Base-by-base conservation (phyloP, 2,888 invertebrate species). In the Tiphia femorata region DNA sequence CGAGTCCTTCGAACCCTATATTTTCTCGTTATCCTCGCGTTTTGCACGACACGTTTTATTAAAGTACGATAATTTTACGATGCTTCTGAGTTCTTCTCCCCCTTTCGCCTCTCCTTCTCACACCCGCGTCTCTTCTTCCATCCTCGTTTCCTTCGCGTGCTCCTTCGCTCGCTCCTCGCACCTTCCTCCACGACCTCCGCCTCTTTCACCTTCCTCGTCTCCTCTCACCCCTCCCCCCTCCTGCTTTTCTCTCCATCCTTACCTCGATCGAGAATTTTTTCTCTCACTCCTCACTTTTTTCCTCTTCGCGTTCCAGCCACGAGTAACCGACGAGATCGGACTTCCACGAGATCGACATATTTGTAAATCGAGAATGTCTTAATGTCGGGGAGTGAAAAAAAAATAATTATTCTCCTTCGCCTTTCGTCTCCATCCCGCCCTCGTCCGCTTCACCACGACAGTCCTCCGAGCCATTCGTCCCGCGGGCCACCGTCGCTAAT, bases 31-130 rank as follows among this genome's bases (percentile, higher is more conserved):
- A 70, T 71, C 70, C 70, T 70, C 70, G 70, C 70, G 59, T 70
- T 70, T 70, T 71, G 70, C 70, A 70, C 70, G 70, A 70, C 70
- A 70, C 70, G 71, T 70, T 70, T 70, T 70, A 70, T 70, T 70
- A 70, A 70, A 70, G 70, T 68, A 71, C 71, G 68, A 71, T 70
- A 70, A 70, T 70, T 70, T 70, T 70, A 70, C 71, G 70, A 70
- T 61, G 61, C n/a, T 57, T 33, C 62, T n/a, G n/a, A 42, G 53
- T 46, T 61, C 42, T 48, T 21, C 12, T 43, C 40, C 41, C 20
- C 21, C 25, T 44, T 41, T 20, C 12, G 29, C 40, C 17, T 23
- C 21, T 33, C 53, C 62, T 21, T 29, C 53, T 42, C 48, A 35
- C 40, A 29, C 43, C 38, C 27, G 19, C 41, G 25, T 40, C 40